These are phyloP conservation scores for Scolanthus callimorphus DNA, from an alignment of 92 coral and sea anemone genomes.

Conservation along the genomic window DNA sequence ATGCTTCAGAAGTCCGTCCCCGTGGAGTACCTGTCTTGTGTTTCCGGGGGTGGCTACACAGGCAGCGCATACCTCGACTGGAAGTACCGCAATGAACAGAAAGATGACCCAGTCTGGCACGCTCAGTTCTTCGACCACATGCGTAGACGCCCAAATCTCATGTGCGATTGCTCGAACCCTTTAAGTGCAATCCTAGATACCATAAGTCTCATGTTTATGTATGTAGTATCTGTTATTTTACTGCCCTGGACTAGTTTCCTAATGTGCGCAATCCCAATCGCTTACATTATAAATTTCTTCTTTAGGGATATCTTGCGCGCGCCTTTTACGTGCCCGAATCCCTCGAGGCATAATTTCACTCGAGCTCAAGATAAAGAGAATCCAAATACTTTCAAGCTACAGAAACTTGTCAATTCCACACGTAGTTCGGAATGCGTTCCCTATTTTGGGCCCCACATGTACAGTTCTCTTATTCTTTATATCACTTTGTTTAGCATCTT, in stretches of 20 bases:
- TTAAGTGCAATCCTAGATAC: constrained; percentile 40
- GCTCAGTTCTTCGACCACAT: constrained; percentile 68
- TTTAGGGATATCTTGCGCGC: constrained; percentile 60
- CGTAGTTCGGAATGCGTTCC: constrained; percentile 30
- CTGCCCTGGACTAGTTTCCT: constrained; percentile 50
- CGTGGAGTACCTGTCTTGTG: constrained; percentile 78
- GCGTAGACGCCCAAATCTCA: constrained; percentile 35
- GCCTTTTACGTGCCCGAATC: constrained; percentile 59
- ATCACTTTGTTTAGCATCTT: constrained; percentile 6
- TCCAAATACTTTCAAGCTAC: constrained; percentile 1
- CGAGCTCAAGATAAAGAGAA: constrained; percentile 31
- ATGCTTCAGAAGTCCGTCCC: constrained; percentile 53
- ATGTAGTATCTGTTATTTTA: constrained; percentile 28
- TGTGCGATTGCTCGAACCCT: constrained; percentile 71
- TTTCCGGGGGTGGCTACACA: constrained; percentile 88
- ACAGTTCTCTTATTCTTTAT: constrained; percentile 19
- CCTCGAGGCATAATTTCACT: constrained; percentile 33
- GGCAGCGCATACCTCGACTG: constrained; percentile 85
- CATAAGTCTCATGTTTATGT: constrained; percentile 29
- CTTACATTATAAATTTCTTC: constrained; percentile 55
- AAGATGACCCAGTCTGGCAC: constrained; percentile 83
- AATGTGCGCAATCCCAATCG: constrained; percentile 59
- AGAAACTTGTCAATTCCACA: constrained; percentile 19
- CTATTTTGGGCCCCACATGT: constrained; percentile 37
- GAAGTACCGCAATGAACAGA: constrained; percentile 76